Conservation (phyloP, 2,888 invertebrate species). For the Deilephila elpenor region DNA sequence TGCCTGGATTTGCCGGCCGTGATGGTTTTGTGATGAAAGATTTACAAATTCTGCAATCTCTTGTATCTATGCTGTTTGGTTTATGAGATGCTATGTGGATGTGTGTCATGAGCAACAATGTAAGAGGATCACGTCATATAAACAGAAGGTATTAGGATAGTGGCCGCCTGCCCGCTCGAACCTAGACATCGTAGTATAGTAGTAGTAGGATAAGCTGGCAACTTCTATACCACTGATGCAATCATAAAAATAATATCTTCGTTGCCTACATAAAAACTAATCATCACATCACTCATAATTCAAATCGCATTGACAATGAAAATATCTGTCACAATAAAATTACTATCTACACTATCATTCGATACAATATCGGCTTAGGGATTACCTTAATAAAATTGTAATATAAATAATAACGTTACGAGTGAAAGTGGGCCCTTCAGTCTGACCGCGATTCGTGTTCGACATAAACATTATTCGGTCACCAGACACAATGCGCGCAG, state of each 20-base stretch:
- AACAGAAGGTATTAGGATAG: no score
- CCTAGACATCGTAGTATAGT: no score
- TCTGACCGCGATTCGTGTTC: conserved; percentile 31
- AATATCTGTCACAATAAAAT: conserved; percentile 19
- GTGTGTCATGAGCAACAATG: no score
- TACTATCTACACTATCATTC: conserved; percentile 19
- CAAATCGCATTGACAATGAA: conserved; percentile 8
- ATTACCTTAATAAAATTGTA: conserved; percentile 24
- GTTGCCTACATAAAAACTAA: not conserved
- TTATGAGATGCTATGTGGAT: no score
- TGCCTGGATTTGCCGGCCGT: not conserved
- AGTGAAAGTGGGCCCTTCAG: conserved; percentile 34
- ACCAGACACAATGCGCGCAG: conserved; percentile 17
- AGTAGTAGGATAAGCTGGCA: no score
- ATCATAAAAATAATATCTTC: no score
- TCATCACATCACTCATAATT: conserved; percentile 9
- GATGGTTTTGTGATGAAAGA: conserved; percentile 5
- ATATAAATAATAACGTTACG: conserved; percentile 28
- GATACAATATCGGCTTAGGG: conserved; percentile 14
- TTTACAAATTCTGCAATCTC: not conserved
- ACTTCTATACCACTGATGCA: no score
- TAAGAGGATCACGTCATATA: no score
- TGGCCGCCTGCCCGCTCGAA: no score
- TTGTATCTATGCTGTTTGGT: not conserved
- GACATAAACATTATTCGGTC: conserved; percentile 26